Base-by-base conservation (phyloP, 1,140 invertebrate genomes). In the Drosophila guanche region DNA sequence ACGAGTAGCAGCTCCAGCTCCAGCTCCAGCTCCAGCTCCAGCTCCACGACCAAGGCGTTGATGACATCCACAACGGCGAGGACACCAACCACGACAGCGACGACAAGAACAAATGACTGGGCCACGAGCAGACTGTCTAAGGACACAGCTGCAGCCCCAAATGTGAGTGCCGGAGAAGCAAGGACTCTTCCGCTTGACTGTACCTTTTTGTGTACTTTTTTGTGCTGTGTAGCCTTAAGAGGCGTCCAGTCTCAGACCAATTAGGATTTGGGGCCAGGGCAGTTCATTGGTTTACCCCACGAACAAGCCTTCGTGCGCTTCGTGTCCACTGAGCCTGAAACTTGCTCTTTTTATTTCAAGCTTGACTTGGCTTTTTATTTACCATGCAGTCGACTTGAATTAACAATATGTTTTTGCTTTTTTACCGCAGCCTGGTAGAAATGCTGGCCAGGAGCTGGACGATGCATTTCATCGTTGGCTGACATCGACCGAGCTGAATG, bases 381-480 rank as follows among this genome's bases (percentile, higher is more conserved):
- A 79, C 69, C 33, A 70, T 70, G 54, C 66, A 70, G 70, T 73
- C 70, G 63, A 73, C 58, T 63, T 54, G 70, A 73, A 65, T 74
- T 74, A 74, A 74, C 70, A 59, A 48, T 72, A 55, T 63, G 43
- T 61, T 43, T 42, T 62, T 58, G 63, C 57, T 68, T 65, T 54
- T 50, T 56, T 54, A 53, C 40, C 59, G 59, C 72, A 85, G 51
- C 59, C 50, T 55, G 74, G 71, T 72, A 56, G 70, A 51, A 25
- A 22, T 27, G 67, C 53, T 50, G 63, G 53, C 43, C 73, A 89
- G 58, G 81, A 89, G 55, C 67, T 73, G 41, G 89, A 90, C 55
- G 89, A 90, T 77, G 89, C 89, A 65, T 90, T 90, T 42, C 89
- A 90, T 69, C 89, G 89, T 12, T 90, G 89, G 89, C 68, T 90